These are phyloP conservation scores for Stegophylla sp. DNA, from an alignment of 2,888 invertebrate species.

Conservation along the genomic window DNA sequence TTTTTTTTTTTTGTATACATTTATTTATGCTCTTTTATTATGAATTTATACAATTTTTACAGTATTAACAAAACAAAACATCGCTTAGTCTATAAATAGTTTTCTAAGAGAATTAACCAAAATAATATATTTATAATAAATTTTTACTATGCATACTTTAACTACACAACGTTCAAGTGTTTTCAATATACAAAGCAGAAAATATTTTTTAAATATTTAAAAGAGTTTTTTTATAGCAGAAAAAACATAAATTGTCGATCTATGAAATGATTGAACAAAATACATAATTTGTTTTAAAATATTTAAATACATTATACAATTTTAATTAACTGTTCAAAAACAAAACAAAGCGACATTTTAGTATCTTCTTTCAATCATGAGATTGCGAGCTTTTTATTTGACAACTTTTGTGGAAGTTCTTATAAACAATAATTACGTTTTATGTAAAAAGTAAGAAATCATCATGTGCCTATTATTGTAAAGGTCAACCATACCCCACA, in stretches of 20 bases:
- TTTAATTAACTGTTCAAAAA: too few species aligned
- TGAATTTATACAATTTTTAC: not conserved
- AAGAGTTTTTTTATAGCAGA: not conserved
- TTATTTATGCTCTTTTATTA: not conserved
- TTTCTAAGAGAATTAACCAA: not conserved
- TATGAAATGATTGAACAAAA: not conserved
- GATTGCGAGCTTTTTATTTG: too few species aligned
- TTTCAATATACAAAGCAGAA: not conserved
- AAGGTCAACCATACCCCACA: too few species aligned
- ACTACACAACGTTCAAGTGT: too few species aligned
- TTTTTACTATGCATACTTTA: not conserved
- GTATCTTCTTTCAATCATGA: too few species aligned
- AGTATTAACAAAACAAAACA: not conserved
- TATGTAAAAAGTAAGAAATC: too few species aligned
- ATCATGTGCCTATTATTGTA: too few species aligned
- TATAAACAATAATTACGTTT: too few species aligned
- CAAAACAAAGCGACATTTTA: too few species aligned
- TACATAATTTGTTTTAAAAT: not conserved
- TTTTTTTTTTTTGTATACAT: too few species aligned
- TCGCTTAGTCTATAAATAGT: not conserved
- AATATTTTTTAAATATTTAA: not conserved
- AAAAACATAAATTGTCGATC: not conserved
- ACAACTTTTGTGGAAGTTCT: too few species aligned
- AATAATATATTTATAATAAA: slow-evolving; percentile 1
- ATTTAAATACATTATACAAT: not conserved